A percentile compares a stretch with the other conserved stretches of the same genome.
Evolutionary conservation across 2,113 vertebrate species (phyloP).

Genomic region (Chionis minor): DNA sequence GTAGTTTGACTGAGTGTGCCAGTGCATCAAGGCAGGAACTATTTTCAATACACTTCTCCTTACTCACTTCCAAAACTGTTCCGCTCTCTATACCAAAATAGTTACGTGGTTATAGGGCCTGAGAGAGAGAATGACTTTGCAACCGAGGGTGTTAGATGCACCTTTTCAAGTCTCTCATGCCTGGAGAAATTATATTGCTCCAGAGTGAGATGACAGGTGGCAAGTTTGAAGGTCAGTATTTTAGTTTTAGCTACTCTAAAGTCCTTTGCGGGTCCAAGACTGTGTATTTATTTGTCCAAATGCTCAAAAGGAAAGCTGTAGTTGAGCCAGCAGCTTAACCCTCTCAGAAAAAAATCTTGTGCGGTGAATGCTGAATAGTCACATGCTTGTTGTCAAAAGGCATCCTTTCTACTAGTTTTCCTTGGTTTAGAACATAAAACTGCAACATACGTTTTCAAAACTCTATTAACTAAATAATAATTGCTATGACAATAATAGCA

Average conservation of each 20-base stretch:
- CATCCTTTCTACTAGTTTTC: not conserved
- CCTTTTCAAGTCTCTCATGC: not conserved
- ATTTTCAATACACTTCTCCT: not conserved
- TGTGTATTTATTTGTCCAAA: not conserved
- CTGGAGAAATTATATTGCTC: not conserved
- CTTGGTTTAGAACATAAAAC: not conserved
- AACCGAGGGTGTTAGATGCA: not conserved
- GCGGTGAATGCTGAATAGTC: not conserved
- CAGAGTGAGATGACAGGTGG: not conserved
- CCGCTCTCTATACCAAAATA: not conserved
- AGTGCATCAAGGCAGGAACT: not conserved
- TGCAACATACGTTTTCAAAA: not conserved
- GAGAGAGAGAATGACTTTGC: not conserved
- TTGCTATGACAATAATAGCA: not conserved
- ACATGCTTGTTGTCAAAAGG: not conserved
- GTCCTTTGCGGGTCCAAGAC: not conserved
- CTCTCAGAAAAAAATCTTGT: not conserved
- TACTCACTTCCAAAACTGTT: not conserved
- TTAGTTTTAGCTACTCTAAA: not conserved
- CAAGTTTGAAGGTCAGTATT: not conserved
- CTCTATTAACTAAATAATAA: not conserved
- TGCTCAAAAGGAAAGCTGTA: not conserved
- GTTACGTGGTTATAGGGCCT: not conserved
- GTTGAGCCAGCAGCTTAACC: not conserved
- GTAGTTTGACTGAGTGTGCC: not conserved